Evolutionary conservation across 1,140 invertebrate genomes (phyloP).

Genomic region (Brachionus koreanus): DNA sequence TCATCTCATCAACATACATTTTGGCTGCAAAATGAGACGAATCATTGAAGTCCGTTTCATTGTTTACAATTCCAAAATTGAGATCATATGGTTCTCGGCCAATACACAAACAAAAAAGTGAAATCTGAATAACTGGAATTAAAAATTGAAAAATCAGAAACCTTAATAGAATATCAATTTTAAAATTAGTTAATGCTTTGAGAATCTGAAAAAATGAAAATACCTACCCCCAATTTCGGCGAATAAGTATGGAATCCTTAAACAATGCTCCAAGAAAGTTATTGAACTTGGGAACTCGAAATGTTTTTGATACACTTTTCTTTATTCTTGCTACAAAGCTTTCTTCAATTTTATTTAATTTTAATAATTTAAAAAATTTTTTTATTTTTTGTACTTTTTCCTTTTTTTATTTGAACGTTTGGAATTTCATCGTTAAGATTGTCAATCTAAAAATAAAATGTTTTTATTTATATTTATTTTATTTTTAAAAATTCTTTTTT

Average conservation of each 20-base stretch:
- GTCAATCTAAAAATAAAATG: neutral
- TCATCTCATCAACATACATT: conserved; percentile 12
- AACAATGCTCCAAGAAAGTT: conserved; percentile 69
- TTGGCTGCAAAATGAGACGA: neutral
- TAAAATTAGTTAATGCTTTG: neutral
- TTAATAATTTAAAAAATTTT: neutral
- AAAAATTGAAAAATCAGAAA: conserved; percentile 74
- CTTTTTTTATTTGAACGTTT: neutral
- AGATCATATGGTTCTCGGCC: conserved; percentile 81
- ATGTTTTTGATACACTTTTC: neutral
- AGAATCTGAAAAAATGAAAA: neutral
- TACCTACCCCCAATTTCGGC: conserved; percentile 79
- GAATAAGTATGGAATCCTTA: conserved; percentile 88
- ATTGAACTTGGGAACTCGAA: conserved; percentile 34
- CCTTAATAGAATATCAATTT: conserved; percentile 47
- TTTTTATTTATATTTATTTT: neutral
- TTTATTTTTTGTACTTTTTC: neutral
- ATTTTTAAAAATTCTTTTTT: neutral
- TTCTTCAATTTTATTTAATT: neutral
- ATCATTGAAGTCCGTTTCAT: conserved; percentile 47
- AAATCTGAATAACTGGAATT: conserved; percentile 85
- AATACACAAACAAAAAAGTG: conserved; percentile 87
- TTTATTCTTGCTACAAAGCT: conserved; percentile 6
- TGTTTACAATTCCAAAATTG: conserved; percentile 71
- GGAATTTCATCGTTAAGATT: neutral